A percentile compares a stretch with the other conserved stretches of the same genome.
Evolutionary conservation across 2,113 vertebrate genomes (phyloP).

Genomic region (Elephas maximus): DNA sequence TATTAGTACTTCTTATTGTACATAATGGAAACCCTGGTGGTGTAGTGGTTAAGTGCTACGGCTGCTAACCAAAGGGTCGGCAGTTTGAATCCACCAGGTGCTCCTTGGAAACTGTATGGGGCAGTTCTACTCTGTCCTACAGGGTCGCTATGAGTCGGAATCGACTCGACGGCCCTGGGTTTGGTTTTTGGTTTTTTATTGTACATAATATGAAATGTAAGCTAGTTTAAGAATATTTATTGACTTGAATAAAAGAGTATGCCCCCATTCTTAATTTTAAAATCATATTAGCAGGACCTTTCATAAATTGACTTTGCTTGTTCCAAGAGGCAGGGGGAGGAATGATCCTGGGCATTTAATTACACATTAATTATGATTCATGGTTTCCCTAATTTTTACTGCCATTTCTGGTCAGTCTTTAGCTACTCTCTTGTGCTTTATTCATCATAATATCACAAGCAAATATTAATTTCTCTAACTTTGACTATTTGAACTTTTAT

Average conservation of each 20-base stretch:
- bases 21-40: too few relatives aligned
- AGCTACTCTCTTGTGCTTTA: neutral
- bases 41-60: too few relatives aligned
- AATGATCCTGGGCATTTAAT: neutral
- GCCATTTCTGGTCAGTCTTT: neutral
- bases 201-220: neutral
- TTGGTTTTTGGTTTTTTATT: too few relatives aligned
- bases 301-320: neutral
- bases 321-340: neutral
- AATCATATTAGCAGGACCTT: neutral
- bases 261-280: neutral
- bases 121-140: too few relatives aligned
- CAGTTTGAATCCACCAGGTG: too few relatives aligned
- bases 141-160: too few relatives aligned
- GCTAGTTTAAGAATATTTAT: neutral
- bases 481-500: neutral
- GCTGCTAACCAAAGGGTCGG: too few relatives aligned
- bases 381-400: neutral
- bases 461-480: neutral
- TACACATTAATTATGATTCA: neutral
- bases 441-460: neutral
- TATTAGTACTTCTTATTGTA: neutral
- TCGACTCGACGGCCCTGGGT: too few relatives aligned
- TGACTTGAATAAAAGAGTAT: neutral
- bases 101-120: too few relatives aligned